phyloP scores from a whole-genome alignment of 2,113 vertebrate genomes.

The Opisthocomus hoazin region DNA sequence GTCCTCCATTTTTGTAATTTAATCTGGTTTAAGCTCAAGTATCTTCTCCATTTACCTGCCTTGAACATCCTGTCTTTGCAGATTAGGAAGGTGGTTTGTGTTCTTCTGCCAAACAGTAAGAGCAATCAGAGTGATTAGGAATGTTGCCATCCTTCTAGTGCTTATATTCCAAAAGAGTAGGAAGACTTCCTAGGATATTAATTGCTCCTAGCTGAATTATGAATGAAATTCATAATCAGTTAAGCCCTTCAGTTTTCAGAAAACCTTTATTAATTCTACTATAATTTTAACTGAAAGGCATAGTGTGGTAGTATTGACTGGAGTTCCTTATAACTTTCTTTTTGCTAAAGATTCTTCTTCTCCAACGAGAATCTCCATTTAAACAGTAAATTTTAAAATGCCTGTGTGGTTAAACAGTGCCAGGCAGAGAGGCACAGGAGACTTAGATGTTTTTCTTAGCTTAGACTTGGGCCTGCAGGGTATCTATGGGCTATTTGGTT shows the following conservation, averaged over 20 bases:
- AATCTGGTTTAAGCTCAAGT: slow-evolving; percentile 26
- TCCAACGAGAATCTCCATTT: neutral
- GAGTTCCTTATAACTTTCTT: neutral
- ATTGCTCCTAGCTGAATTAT: neutral
- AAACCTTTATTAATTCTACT: neutral
- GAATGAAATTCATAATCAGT: neutral
- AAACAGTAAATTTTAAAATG: neutral
- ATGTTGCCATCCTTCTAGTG: neutral
- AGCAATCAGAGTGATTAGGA: neutral
- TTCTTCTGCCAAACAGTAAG: slow-evolving; percentile 32
- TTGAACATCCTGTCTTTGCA: slow-evolving; percentile 40
- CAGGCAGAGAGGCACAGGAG: neutral
- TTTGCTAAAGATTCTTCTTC: neutral
- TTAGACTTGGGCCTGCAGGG: neutral
- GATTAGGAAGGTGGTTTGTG: slow-evolving; percentile 19
- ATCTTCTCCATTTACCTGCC: neutral
- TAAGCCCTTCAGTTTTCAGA: neutral
- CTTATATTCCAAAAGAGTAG: neutral
- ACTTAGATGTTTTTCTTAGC: neutral
- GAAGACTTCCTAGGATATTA: neutral
- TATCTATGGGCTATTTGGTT: neutral
- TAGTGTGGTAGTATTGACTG: neutral
- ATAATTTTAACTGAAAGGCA: neutral
- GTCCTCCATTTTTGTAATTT: slow-evolving; percentile 25
- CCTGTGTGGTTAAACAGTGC: neutral